Base-by-base conservation (phyloP, 1,140 invertebrate genomes). In the Calosoma granatense region DNA sequence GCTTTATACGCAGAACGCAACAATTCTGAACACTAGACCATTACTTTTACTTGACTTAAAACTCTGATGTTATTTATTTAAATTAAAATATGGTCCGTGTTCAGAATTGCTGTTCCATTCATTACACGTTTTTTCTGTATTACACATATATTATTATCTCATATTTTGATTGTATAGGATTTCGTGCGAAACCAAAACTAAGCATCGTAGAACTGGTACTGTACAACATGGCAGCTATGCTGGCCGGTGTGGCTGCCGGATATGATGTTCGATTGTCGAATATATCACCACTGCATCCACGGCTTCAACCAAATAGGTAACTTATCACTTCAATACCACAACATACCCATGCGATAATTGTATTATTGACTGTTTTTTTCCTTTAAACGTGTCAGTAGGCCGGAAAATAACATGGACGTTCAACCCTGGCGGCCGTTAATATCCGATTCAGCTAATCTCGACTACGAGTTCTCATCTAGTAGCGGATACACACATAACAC, bases 261-360 rank as follows among this genome's bases (percentile, higher is more conserved):
- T 94, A 91, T 67, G 93, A 96, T 75, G 85, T 97, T 20, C 79
- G 91, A 64, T 79, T 92, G 66, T 89, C 88, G 20, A 92, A 92
- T 67, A 80, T 91, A 53, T 86, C 86, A 58, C 86, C 88, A 0
- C 77, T 92, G 58, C 90, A 92, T 77, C 90, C 90, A 2, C 81
- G 81, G 56, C 69, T 91, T 23, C 82, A 86, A 65, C 83, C 85
- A 11, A 76, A 80, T 60, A 78, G 79, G 79, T 82, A 67, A 63
- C 30, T 39, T 22, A 56, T 22, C 20, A 36, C 47, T 54, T n/a
- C n/a, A n/a, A 60, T 54, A 23, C 4, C 19, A 51, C 26, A n/a
- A 36, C 26, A 36, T 36, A 36, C 6, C 6, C 26, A 36, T 36
- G n/a, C 26, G n/a, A 36, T 9, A 36, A 9, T 36, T 36, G n/a